These are phyloP conservation scores for Galeopterus variegatus DNA, from an alignment of 2,113 vertebrate genomes.

Conservation along the genomic window DNA sequence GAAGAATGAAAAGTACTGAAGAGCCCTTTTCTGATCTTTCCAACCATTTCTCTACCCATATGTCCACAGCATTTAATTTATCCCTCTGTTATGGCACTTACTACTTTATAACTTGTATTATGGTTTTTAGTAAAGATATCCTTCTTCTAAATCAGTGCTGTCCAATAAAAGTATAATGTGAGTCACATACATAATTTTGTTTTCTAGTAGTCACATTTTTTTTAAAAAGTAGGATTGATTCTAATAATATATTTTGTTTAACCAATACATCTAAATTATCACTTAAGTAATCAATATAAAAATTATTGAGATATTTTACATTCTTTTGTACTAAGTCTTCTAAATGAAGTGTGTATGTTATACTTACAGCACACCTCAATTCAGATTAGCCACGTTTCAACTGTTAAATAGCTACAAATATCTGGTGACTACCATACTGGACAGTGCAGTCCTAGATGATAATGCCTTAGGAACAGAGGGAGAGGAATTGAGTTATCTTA, in stretches of 20 bases:
- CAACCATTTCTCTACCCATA: conserved; percentile 5
- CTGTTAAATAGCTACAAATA: not conserved
- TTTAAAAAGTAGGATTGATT: conserved; percentile 4
- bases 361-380: not conserved
- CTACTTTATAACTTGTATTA: conserved; percentile 4
- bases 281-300: conserved; percentile 48
- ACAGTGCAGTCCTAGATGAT: not conserved
- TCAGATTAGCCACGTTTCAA: not conserved
- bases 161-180: conserved; percentile 20
- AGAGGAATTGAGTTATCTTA: not conserved
- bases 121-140: not conserved
- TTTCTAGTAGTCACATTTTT: not conserved
- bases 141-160: not conserved
- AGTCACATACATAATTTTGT: not conserved
- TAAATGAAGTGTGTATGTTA: conserved; percentile 14
- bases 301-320: not conserved
- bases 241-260: conserved; percentile 46
- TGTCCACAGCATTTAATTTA: not conserved
- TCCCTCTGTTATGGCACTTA: not conserved
- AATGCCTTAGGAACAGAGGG: not conserved
- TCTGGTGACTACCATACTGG: not conserved
- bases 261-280: not conserved
- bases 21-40: not conserved
- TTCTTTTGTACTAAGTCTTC: not conserved
- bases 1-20: conserved; percentile 24